phyloP scores from a whole-genome alignment of 2,797 vertebrate species.

The Typhlichthys subterraneus region DNA sequence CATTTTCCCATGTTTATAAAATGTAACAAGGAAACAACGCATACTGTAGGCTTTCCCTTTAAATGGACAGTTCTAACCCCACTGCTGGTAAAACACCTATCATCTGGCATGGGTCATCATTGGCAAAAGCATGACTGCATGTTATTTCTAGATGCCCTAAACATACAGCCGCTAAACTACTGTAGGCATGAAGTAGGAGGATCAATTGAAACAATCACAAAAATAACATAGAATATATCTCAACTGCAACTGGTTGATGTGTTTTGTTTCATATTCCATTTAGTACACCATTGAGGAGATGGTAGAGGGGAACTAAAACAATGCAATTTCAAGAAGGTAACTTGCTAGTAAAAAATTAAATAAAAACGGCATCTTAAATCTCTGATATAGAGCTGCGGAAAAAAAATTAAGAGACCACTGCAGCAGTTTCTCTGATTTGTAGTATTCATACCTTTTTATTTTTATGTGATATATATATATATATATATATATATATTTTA shows the following conservation, averaged over 20 bases:
- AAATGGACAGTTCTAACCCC: too few species aligned
- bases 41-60: neutral
- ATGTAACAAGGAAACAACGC: slow-evolving; percentile 11
- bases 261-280: slow-evolving; percentile 50
- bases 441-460: too few species aligned
- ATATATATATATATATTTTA: too few species aligned
- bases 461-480: too few species aligned
- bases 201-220: slow-evolving; percentile 12
- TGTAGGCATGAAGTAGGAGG: too few species aligned
- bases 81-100: too few species aligned
- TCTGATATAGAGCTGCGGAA: too few species aligned
- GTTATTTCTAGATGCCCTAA: neutral
- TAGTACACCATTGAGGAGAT: slow-evolving; percentile 18
- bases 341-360: slow-evolving; percentile 3
- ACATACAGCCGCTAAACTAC: too few species aligned
- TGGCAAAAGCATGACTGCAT: slow-evolving; percentile 31
- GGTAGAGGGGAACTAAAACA: slow-evolving; percentile 24
- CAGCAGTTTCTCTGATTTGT: too few species aligned
- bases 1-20: slow-evolving; percentile 18
- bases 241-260: slow-evolving; percentile 63
- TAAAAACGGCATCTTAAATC: too few species aligned
- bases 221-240: slow-evolving; percentile 36
- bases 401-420: too few species aligned
- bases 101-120: slow-evolving; percentile 4
- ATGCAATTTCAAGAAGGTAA: slow-evolving; percentile 32